Evolutionary conservation across 2,888 invertebrate genomes (phyloP).

Genomic region (Maniola hyperantus): DNA sequence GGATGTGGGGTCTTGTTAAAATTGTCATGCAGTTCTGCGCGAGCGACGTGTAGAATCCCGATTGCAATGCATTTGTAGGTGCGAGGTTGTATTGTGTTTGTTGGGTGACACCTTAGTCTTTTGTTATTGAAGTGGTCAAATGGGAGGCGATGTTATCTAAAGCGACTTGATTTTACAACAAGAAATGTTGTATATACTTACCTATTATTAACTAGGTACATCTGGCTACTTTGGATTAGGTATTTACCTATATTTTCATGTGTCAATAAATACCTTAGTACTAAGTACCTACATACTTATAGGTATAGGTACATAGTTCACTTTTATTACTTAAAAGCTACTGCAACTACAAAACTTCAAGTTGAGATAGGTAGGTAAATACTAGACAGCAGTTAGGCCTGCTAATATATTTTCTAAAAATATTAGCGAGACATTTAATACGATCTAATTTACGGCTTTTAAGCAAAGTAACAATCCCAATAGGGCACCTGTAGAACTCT

Average conservation of each 20-base stretch:
- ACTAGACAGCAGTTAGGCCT: not conserved
- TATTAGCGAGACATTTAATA: slow-evolving; percentile 19
- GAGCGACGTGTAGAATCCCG: slow-evolving; percentile 63
- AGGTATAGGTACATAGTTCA: too few species aligned
- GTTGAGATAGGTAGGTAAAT: too few species aligned
- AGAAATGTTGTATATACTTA: not conserved
- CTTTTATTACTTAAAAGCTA: too few species aligned
- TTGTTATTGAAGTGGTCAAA: slow-evolving; percentile 40
- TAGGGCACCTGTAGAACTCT: slow-evolving; percentile 44
- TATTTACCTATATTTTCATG: too few species aligned
- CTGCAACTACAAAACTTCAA: not conserved
- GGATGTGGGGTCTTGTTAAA: slow-evolving; percentile 45
- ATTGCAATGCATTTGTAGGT: slow-evolving; percentile 59
- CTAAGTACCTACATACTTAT: too few species aligned
- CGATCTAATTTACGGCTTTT: slow-evolving; percentile 37
- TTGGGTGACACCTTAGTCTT: slow-evolving; percentile 48
- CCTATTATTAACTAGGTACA: not conserved
- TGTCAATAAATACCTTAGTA: too few species aligned
- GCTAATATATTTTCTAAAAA: not conserved
- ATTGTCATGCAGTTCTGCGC: slow-evolving; percentile 50
- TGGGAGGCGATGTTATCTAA: slow-evolving; percentile 32
- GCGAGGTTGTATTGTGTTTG: slow-evolving; percentile 49
- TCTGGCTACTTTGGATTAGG: not conserved
- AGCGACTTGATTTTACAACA: slow-evolving; percentile 26
- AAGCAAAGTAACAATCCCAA: slow-evolving; percentile 40